These are phyloP conservation scores for Emydoidea blandingii DNA, from an alignment of 2,797 vertebrate genomes.

Conservation along the genomic window DNA sequence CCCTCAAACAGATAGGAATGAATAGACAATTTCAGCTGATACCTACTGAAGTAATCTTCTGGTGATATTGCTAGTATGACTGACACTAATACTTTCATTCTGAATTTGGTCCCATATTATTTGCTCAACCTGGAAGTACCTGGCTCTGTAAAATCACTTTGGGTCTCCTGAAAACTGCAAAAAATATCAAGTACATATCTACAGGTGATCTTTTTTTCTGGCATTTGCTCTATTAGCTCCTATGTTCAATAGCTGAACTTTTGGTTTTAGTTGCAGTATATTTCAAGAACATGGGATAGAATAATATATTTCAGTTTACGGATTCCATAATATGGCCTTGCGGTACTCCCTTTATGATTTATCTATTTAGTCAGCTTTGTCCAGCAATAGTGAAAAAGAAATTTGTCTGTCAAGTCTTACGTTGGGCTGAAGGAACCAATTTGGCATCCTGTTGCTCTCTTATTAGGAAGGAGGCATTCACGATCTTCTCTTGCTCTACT, in stretches of 20 bases:
- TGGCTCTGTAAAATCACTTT: not conserved
- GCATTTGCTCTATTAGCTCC: not conserved
- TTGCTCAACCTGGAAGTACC: not conserved
- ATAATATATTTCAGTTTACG: no score
- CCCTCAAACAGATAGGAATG: not conserved
- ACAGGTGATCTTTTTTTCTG: not conserved
- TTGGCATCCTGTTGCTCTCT: no score
- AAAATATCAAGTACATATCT: not conserved
- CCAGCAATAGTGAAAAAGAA: no score
- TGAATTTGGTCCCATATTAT: not conserved
- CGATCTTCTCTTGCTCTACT: no score
- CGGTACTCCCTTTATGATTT: not conserved
- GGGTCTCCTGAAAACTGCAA: not conserved
- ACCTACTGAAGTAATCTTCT: no score
- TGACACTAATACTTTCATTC: not conserved
- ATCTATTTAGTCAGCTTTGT: no score
- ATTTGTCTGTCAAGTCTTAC: no score
- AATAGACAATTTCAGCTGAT: no score
- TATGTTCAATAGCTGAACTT: fast-evolving
- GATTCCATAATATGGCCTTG: no score
- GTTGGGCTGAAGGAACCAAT: no score
- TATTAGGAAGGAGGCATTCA: no score
- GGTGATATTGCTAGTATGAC: not conserved
- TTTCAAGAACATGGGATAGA: no score
- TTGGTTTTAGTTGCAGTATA: not conserved